A percentile compares a stretch with the other conserved stretches of the same genome.
Evolutionary conservation across 2,797 vertebrate species (phyloP).

Genomic region (Sarcophilus harrisii): DNA sequence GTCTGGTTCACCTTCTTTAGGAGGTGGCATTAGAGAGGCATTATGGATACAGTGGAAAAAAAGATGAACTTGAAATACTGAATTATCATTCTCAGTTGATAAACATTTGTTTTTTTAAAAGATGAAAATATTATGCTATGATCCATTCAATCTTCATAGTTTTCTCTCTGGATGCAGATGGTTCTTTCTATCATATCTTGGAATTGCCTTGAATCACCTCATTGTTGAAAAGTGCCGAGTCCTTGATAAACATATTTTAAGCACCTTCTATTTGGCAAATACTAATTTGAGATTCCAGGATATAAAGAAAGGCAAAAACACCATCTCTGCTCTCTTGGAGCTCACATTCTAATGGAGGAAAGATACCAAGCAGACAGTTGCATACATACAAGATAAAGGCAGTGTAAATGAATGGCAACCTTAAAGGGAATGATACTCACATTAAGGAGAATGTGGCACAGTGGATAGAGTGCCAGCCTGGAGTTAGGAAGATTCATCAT

Average conservation of each 20-base stretch:
- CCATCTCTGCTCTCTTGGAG: background rate
- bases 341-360: background rate
- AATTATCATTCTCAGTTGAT: background rate
- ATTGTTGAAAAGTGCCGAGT: too few relatives aligned
- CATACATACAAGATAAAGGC: background rate
- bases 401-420: background rate
- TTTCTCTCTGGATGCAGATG: too few relatives aligned
- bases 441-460: background rate
- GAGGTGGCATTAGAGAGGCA: background rate
- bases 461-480: background rate
- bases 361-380: background rate
- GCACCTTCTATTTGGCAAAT: background rate
- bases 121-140: too few relatives aligned
- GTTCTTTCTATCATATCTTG: too few relatives aligned
- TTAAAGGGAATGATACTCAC: background rate
- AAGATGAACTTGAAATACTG: background rate
- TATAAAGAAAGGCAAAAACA: background rate
- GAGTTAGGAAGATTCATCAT: background rate
- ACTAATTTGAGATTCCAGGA: background rate
- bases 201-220: too few relatives aligned
- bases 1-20: background rate
- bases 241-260: background rate
- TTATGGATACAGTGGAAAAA: background rate
- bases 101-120: background rate
- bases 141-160: too few relatives aligned